Evolutionary conservation across 2,113 vertebrate genomes (phyloP), one percentile per base, ranked within the genome.

Genomic region (Pleuronectes platessa): DNA sequence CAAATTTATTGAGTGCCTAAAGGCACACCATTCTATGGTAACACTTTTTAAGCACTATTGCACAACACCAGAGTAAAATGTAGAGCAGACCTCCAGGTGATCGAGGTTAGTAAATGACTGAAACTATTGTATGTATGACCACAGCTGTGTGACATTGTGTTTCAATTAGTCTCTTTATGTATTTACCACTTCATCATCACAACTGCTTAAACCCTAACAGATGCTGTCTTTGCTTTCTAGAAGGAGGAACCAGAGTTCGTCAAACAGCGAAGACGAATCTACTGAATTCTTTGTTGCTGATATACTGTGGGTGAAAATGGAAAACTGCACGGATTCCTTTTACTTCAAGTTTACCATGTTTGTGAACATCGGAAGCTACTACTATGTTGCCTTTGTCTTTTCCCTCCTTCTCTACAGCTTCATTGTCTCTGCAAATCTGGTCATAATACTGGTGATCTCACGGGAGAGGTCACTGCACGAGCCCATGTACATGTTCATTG

Each of bases 301-400:
- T 55, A 4, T 3, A 23, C 3, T 55, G 15, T 23, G 9, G 7
- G 51, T 54, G 20, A 8, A 54, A 54, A 84, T 87, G 86, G 72
- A 76, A 51, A 88, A 88, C 27, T 21, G 1, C 1, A 61, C 65
- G 7, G 0, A 54, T 0, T 51, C 20, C 10, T 71, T 58, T 40
- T 45, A 81, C 63, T 83, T 88, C 3, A 75, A 83, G 76, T 18
- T 88, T 0, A 85, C 83, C 6, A 72, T 85, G 77, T 88, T 83
- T 12, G 18, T 83, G 40, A 61, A 78, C 35, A 60, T 86, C 1
- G 80, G 83, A 13, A 24, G 56, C 11, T 78, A 78, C 21, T 26
- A 63, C 4, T 85, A 78, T 26, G 47, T 13, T 1, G 74, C 77
- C 4, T 78, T 86, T 59, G 40, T 66, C 1, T 60, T 79, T 8